Percentiles rank a stretch among this genome's conserved stretches.
Conservation (phyloP, 2,888 invertebrate species). For the Diarsia dahlii region DNA sequence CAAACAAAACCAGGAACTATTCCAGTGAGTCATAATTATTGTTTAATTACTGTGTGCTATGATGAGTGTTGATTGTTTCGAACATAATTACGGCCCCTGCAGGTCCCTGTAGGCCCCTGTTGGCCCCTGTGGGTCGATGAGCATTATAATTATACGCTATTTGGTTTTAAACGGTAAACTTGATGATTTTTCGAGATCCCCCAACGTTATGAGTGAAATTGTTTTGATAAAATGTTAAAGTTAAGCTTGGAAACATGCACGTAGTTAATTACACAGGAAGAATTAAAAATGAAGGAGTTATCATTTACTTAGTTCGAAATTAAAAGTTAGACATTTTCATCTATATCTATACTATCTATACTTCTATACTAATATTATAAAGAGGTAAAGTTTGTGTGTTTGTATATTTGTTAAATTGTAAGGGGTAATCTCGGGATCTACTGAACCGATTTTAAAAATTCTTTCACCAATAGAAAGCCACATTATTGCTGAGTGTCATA, state of each 20-base stretch:
- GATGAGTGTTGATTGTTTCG: constrained; percentile 57
- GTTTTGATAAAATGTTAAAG: neutral
- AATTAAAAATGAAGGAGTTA: no score
- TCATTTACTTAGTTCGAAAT: no score
- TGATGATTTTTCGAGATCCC: constrained; percentile 34
- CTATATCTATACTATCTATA: no score
- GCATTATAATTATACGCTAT: constrained; percentile 59
- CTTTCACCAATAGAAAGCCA: no score
- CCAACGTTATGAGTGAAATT: constrained; percentile 12
- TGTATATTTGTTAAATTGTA: no score
- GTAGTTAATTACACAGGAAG: neutral
- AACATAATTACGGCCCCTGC: constrained; percentile 52
- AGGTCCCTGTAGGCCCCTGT: neutral
- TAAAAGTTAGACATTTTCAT: no score
- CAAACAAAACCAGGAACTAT: constrained; percentile 25
- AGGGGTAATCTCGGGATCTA: no score
- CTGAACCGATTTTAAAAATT: no score
- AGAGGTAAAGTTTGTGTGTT: no score
- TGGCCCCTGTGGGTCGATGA: constrained; percentile 30
- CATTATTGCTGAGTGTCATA: no score
- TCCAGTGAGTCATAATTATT: constrained; percentile 44
- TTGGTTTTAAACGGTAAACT: constrained; percentile 23
- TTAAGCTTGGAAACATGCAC: neutral
- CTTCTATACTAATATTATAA: no score
- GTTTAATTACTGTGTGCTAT: constrained; percentile 50